Evolutionary conservation across 2,113 vertebrate species (phyloP), one percentile per base, ranked within the genome.

Genomic region (Eidolon helvum): DNA sequence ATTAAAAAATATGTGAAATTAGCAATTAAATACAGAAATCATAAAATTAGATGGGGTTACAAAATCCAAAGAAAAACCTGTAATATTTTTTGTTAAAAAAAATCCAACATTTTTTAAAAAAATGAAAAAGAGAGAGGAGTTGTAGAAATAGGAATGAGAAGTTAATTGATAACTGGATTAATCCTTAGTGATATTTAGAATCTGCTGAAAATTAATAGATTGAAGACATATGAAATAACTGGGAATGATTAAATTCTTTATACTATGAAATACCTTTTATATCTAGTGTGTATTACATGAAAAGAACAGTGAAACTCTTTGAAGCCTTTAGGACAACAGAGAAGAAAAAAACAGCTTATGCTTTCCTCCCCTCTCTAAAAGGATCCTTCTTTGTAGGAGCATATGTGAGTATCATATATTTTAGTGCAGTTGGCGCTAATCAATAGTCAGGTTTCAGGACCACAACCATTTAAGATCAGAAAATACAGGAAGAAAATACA

Each of bases 401-500:
- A 1, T 43, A 83, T 9, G 89, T 50, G 30, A 85, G 21, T 65
- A 80, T 79, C 22, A 33, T 5, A 72, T 48, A 94, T 63, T 80
- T 96, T 59, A 95, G 80, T 50, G 78, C 15, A 50, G 30, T 50
- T 92, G 84, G 16, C 24, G 50, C 83, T 93, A 78, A 66, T 88
- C 48, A 78, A 57, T 38, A 93, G 8, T 80, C 5, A 16, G 5
- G 11, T 63, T 78, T 92, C 40, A 87, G 82, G 69, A 92, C 45
- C 21, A 87, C 78, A 91, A 86, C 30, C 30, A 91, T 45, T 74
- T 92, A 96, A 87, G 65, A 91, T 68, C 75, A 96, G 88, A 94
- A 97, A 71, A 96, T 86, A 89, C 4, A 83, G 65, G 74, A 94
- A 87, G 88, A 83, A 94, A 96, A 57, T 43, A 74, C 1, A 84